Evolutionary conservation across 2,888 invertebrate species (phyloP), one percentile per base, ranked within the genome.

Genomic region (Neocrepidodera transversa): DNA sequence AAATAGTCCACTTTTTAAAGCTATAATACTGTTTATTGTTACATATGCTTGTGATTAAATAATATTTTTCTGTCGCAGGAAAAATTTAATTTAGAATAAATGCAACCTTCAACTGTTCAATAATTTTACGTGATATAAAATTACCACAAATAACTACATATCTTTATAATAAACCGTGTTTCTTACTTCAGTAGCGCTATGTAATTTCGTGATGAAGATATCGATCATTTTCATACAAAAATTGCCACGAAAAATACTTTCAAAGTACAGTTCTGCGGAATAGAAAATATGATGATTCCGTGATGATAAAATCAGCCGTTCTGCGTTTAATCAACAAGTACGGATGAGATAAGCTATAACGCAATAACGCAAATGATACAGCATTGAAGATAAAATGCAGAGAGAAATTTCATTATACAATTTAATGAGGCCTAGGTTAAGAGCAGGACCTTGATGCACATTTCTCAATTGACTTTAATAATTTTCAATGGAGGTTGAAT

Each of bases 391-490:
- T 13, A 28, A 2, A 42, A 30, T 10, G 1, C n/a, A 13, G n/a
- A 38, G 30, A 28, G 42, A 52, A 52, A 52, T 52, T 52, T 1
- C 13, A 30, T 11, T 42, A 42, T 35, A 49, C n/a, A 18, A 40
- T 51, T 26, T 30, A 52, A 52, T 52, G 30, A 18, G 40, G 40
- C 23, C 51, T 52, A 52, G 40, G 51, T 52, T 52, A 52, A 52
- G 51, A 42, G 11, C 18, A 30, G 17, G 13, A 52, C 40, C 51
- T 52, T 52, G 42, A 18, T 42, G 18, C 10, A 11, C 11, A 32
- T 32, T 32, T 32, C 32, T 32, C 13, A 32, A 13, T 32, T 32
- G 11, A 32, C n/a, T 13, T 32, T 11, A 32, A 32, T 32, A 32
- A 32, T 32, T 32, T 32, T 32, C 32, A 32, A 11, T 32, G 32